Evolutionary conservation across 2,113 vertebrate species (phyloP).

Genomic region (Neoarius graeffei): DNA sequence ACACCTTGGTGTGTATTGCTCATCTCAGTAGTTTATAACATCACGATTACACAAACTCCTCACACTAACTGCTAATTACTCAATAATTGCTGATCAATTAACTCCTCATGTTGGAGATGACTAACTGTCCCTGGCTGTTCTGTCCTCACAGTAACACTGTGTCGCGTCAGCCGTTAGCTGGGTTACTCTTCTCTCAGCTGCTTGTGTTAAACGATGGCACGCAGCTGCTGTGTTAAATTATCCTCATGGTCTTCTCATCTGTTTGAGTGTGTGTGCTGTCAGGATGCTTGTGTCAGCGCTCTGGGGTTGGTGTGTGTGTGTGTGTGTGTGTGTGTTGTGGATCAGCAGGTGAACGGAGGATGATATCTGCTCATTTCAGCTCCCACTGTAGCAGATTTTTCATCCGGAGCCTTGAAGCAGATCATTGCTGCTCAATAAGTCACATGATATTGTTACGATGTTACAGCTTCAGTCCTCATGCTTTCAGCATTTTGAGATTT

Average conservation of each 20-base stretch:
- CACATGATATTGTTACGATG: neutral
- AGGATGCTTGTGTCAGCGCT: slow-evolving; percentile 1
- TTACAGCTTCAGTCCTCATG: neutral
- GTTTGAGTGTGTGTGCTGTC: neutral
- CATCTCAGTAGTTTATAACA: neutral
- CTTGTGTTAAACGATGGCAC: neutral
- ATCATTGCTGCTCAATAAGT: neutral
- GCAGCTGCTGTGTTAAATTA: neutral
- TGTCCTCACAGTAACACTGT: neutral
- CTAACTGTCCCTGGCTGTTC: neutral
- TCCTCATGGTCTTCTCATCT: neutral
- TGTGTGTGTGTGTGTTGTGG: slow-evolving; percentile 12
- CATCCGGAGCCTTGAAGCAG: neutral
- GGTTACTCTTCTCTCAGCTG: neutral
- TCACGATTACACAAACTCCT: neutral
- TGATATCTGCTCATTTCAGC: neutral
- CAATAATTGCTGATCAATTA: neutral
- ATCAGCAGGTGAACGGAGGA: slow-evolving; percentile 42
- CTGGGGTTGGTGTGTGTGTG: neutral
- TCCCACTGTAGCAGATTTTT: neutral
- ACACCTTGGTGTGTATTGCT: neutral
- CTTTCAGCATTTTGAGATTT: neutral
- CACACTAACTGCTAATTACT: neutral
- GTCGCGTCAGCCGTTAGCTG: neutral
- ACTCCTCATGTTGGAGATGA: neutral